Conservation (phyloP, 2,113 vertebrate genomes). For the Murina feae region DNA sequence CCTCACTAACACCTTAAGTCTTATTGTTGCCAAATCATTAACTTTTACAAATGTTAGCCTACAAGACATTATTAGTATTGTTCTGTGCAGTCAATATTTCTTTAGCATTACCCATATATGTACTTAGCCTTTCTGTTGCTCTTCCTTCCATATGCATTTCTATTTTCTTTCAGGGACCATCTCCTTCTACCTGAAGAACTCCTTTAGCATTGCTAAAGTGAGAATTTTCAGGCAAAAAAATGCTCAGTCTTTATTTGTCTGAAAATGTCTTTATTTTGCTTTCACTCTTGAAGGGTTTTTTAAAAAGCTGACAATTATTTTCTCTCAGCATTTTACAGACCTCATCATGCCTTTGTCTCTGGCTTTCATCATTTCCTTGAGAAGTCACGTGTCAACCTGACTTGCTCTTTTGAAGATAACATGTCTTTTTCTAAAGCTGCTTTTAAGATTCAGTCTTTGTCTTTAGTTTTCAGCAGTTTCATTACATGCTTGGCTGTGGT, state of each 20-base stretch:
- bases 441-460: slow-evolving; percentile 15
- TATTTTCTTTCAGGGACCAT: background rate
- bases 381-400: background rate
- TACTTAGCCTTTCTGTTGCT: background rate
- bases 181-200: background rate
- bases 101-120: background rate
- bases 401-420: background rate
- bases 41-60: background rate
- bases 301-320: background rate
- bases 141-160: background rate
- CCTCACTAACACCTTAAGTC: background rate
- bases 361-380: background rate
- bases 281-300: background rate
- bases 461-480: background rate
- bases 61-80: background rate
- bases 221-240: slow-evolving; percentile 31
- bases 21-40: background rate
- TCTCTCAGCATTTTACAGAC: background rate
- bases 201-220: background rate
- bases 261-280: background rate
- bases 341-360: background rate
- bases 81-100: background rate
- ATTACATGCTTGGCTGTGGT: background rate
- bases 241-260: background rate
- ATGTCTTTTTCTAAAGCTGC: background rate